Conservation (phyloP, 2,797 vertebrate genomes). For the Chelmon rostratus region DNA sequence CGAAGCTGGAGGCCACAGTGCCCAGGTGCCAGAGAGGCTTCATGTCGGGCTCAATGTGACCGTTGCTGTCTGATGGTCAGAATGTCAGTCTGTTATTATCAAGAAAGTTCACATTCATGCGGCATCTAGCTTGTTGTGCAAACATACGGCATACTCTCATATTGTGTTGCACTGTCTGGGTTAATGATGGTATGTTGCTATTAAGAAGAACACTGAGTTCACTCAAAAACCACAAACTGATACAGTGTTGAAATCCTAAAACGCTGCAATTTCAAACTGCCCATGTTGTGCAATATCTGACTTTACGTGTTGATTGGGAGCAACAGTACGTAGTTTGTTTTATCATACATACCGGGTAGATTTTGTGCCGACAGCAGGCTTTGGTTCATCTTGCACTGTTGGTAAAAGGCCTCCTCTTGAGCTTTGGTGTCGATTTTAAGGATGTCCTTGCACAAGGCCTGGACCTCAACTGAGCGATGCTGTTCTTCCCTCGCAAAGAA, state of each 20-base stretch:
- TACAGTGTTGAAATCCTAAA: slow-evolving; percentile 23
- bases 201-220: neutral
- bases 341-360: slow-evolving; percentile 89
- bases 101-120: neutral
- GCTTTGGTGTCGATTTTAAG: slow-evolving; percentile 77
- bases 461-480: slow-evolving; percentile 84
- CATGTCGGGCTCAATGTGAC: slow-evolving; percentile 87
- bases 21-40: slow-evolving; percentile 89
- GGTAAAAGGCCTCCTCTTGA: slow-evolving; percentile 90
- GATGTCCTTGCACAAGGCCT: slow-evolving; percentile 83
- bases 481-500: slow-evolving; percentile 81
- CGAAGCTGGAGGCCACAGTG: slow-evolving; percentile 86
- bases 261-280: neutral
- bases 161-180: too few relatives aligned
- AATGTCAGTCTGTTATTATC: neutral
- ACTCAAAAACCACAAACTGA: neutral
- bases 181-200: neutral
- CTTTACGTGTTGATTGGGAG: neutral
- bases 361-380: slow-evolving; percentile 82
- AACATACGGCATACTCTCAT: neutral
- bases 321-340: neutral
- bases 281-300: slow-evolving; percentile 8
- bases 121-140: neutral
- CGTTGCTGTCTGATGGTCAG: slow-evolving; percentile 86
- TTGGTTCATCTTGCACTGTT: slow-evolving; percentile 77